Percentiles rank a stretch among this genome's conserved stretches.
Conservation (phyloP, 2,888 invertebrate genomes). For the Platycnemis pennipes region DNA sequence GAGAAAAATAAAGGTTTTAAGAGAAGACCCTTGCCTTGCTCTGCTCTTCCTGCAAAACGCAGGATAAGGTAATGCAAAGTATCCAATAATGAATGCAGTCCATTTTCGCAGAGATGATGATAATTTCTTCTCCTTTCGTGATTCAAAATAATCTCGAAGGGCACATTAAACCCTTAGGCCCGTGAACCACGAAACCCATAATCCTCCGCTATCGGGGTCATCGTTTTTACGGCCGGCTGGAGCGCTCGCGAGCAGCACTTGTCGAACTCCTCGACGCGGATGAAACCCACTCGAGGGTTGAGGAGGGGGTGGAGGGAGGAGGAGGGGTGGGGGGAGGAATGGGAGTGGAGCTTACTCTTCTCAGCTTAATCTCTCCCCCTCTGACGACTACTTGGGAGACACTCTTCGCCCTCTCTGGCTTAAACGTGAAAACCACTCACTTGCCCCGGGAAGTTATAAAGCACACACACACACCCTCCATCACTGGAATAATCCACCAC, state of each 20-base stretch:
- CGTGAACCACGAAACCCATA: neutral
- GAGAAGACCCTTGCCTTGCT: too few relatives aligned
- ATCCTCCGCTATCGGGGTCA: neutral
- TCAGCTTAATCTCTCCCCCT: neutral
- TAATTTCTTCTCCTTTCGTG: neutral
- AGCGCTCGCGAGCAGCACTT: neutral
- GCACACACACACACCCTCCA: neutral
- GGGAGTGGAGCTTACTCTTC: neutral
- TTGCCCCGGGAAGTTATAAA: neutral
- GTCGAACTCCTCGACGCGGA: neutral
- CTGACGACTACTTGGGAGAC: neutral
- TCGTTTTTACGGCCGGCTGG: neutral
- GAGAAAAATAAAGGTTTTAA: too few relatives aligned
- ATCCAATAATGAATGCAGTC: too few relatives aligned
- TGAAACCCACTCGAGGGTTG: neutral
- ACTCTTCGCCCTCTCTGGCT: neutral
- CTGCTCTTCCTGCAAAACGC: too few relatives aligned
- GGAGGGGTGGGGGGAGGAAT: neutral
- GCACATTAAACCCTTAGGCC: neutral
- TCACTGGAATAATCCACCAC: neutral
- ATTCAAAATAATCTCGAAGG: neutral
- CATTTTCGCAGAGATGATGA: too few relatives aligned
- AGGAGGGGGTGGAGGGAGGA: neutral
- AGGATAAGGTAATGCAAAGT: too few relatives aligned
- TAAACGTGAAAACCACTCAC: neutral